Evolutionary conservation across 2,113 vertebrate genomes (phyloP), one percentile per base, ranked within the genome.

Genomic region (Apus apus): DNA sequence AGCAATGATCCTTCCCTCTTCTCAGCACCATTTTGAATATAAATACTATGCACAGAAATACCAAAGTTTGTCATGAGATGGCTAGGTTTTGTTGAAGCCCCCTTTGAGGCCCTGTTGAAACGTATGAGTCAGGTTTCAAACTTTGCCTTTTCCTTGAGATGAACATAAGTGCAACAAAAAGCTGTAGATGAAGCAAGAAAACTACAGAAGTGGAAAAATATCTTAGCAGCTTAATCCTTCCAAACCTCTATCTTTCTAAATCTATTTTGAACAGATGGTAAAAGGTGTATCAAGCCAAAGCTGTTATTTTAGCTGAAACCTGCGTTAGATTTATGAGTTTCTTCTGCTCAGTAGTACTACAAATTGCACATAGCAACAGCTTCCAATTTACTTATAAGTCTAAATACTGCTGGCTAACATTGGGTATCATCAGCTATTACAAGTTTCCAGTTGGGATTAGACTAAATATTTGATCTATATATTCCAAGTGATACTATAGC

Each of bases 331-430:
- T 10, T 3, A 26, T 15, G 34, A 71, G 13, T 48, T 75, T 48
- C 26, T 85, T 26, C 43, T 65, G 23, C 34, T 71, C 53, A 43
- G 8, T 27, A 78, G 7, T 5, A 38, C 13, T 53, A 61, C 6
- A 81, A 45, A 7, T 11, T 48, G 15, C 34, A 36, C 27, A 61
- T 56, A 91, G 46, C 45, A n/a, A 21, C 4, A 2, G 11, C 17
- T 54, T 34, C 21, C 14, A 81, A n/a, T 29, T 34, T 19, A 38
- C 2, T 14, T 45, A 0, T 0, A 21, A 40, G 12, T 19, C n/a
- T 71, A 30, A 89, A 53, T 7, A 7, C 15, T 56, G 9, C 2
- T 89, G 38, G 25, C 1, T 79, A 43, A 70, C 21, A 50, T 0
- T 8, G 4, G 16, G 6, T 57, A 27, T 0, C 0, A 32, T 8